Evolutionary conservation across 2,113 vertebrate genomes (phyloP), one percentile per base, ranked within the genome.

Genomic region (Pagrus major): DNA sequence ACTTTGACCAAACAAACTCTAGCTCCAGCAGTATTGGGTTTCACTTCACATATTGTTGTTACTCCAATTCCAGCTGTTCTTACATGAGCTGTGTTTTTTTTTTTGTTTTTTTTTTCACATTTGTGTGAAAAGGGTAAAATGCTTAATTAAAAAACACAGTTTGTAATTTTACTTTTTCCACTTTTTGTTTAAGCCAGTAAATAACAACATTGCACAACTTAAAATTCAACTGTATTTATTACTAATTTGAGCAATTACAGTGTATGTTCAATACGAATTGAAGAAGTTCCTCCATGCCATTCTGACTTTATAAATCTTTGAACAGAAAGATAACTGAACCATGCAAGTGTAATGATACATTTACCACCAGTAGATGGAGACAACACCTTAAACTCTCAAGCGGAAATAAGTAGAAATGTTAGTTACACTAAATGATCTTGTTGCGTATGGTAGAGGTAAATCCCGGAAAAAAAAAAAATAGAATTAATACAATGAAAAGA

Each of bases 141-240:
- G 2, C 12, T 9, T 46, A 3, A 0, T 33, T 5, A 8, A 56
- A n/a, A n/a, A 61, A 49, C 56, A 55, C 27, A 41, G 3, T 20
- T 59, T 70, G 14, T 33, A 11, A 35, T 23, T 20, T 31, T 21
- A 25, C 0, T 37, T 42, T 54, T 52, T 16, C 21, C n/a, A 49
- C 25, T 41, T 73, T 14, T 58, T 31, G 33, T 78, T 4, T 81
- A 12, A 58, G 63, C n/a, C n/a, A n/a, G 20, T 69, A 42, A 84
- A 85, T 91, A 85, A 88, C 83, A 88, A 71, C 51, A 46, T 75
- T 74, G 54, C 78, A 86, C 47, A 47, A 21, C 5, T 60, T 33
- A 14, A 18, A 3, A 3, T 37, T 71, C 10, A 0, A 21, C 3
- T 6, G 29, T 9, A 0, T 86, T 84, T 77, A 56, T 77, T 82